phyloP scores from a whole-genome alignment of 2,888 invertebrate species.

The Spilosoma lubricipeda region DNA sequence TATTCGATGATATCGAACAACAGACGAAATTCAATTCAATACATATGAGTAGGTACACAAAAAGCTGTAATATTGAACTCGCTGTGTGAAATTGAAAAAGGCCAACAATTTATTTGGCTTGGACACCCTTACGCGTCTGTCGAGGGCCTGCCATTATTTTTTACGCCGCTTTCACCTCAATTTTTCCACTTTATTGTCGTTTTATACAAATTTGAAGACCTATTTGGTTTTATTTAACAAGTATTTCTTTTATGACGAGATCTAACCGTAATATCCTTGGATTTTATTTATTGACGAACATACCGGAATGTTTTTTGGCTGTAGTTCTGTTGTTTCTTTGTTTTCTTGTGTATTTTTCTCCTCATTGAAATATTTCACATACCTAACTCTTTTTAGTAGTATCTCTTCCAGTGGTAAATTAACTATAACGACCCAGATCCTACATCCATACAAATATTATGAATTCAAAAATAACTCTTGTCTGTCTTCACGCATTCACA shows the following conservation, averaged over 20 bases:
- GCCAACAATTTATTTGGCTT: constrained; percentile 79
- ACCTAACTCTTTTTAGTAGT: background rate
- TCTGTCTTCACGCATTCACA: no score
- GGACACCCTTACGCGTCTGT: constrained; percentile 65
- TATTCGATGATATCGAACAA: constrained; percentile 34
- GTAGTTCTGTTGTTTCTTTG: background rate
- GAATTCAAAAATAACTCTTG: no score
- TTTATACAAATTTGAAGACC: constrained; percentile 78
- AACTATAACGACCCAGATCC: constrained; percentile 41
- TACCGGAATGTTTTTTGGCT: constrained; percentile 10
- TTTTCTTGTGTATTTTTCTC: constrained; percentile 14
- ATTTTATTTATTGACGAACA: constrained; percentile 30
- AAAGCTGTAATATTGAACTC: constrained; percentile 49
- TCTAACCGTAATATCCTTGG: constrained; percentile 34
- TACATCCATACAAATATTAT: constrained; percentile 12
- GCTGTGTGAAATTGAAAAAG: constrained; percentile 74
- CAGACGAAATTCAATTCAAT: constrained; percentile 38
- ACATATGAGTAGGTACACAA: constrained; percentile 31
- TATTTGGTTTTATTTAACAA: constrained; percentile 59
- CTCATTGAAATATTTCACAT: background rate
- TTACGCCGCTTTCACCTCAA: constrained; percentile 78
- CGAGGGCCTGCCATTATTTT: constrained; percentile 79
- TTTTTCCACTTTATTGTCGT: constrained; percentile 75
- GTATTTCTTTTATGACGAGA: constrained; percentile 56
- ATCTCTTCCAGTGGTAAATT: constrained; percentile 31